Evolutionary conservation across 2,797 vertebrate species (phyloP), one percentile per base, ranked within the genome.

Genomic region (Echiichthys vipera): DNA sequence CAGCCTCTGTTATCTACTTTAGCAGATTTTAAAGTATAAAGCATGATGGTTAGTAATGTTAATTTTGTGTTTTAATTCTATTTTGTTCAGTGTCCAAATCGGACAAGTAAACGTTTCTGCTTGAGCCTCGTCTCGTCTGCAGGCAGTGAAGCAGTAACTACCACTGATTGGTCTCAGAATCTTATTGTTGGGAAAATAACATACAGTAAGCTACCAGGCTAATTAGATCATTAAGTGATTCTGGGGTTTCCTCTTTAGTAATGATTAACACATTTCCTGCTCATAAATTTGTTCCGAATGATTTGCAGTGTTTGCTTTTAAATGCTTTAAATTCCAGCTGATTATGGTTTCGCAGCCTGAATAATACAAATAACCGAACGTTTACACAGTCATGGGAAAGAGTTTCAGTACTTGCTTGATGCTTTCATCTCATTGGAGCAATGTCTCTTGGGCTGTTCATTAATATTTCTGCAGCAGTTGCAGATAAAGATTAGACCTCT

Each of bases 301-400:
- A 64, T 29, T 58, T 72, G 8, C 10, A 11, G 27, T n/a, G 27
- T 56, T 62, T 66, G 18, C 42, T 49, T 37, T 72, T n/a, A 29
- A 55, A 24, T 32, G 13, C 20, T 76, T 65, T 15, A n/a, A 37
- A 54, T 63, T 36, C 32, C 61, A 62, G 14, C 32, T 24, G 34
- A 68, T n/a, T 47, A 13, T 45, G 29, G 14, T 30, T 22, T 37
- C 30, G 20, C 36, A 24, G 29, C 20, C 3, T n/a, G 22, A 49
- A 37, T 29, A 24, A 37, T 55, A 39, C 13, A 6, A 30, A n/a
- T 11, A 30, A 40, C 36, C 42, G 15, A 30, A 22, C 27, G 25
- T 51, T 22, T 6, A 24, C 10, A 24, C 24, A 1, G 46, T 37
- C 57, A 54, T 53, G n/a, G 32, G 58, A 58, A 47, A 30, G 11